phyloP scores from a whole-genome alignment of 1,140 invertebrate species.

The Calosoma granatense region DNA sequence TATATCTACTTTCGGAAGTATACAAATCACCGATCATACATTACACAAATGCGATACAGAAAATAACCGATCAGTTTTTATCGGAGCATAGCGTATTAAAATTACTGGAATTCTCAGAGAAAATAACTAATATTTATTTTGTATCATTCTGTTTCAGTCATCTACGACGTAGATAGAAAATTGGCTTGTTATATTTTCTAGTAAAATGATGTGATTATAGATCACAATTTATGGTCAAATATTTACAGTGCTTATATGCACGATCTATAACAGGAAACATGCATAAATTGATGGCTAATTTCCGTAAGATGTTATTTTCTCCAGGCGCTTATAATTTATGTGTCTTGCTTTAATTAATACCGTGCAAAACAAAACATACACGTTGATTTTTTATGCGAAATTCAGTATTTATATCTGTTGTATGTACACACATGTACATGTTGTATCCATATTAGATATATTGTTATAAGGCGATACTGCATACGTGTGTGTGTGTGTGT shows the following conservation, averaged over 20 bases:
- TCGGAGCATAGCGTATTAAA: too few species aligned
- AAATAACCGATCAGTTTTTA: too few species aligned
- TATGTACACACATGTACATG: background rate
- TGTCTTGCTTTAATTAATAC: background rate
- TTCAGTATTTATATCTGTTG: background rate
- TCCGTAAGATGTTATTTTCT: background rate
- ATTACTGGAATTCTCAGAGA: too few species aligned
- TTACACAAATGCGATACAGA: too few species aligned
- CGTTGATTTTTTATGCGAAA: background rate
- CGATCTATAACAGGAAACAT: background rate
- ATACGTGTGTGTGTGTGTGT: too few species aligned
- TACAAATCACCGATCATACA: too few species aligned
- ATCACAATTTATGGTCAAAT: background rate
- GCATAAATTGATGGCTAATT: background rate
- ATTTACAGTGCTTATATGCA: background rate
- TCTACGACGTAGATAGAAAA: background rate
- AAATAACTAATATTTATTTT: too few species aligned
- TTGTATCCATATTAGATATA: background rate
- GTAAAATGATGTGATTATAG: background rate
- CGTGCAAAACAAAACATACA: background rate
- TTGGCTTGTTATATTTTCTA: background rate
- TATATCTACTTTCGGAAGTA: too few species aligned
- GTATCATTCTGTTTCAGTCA: too few species aligned
- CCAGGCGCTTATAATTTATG: background rate
- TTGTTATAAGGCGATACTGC: too few species aligned